A percentile compares a stretch with the other conserved stretches of the same genome.
These are phyloP conservation scores for Drosophila kikkawai DNA, from an alignment of 1,140 invertebrate species.

Conservation along the genomic window DNA sequence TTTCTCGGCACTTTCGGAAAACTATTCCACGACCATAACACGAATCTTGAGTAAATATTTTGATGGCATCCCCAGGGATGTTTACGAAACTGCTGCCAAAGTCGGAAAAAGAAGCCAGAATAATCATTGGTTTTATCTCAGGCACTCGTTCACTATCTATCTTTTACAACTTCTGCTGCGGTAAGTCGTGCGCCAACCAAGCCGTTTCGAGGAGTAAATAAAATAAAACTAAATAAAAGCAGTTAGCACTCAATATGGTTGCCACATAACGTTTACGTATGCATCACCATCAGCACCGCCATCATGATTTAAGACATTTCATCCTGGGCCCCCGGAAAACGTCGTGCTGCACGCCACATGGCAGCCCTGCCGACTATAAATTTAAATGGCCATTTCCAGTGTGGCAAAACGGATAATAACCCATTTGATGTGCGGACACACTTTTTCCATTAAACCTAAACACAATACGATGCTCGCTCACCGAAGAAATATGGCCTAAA, in stretches of 20 bases:
- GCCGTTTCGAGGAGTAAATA: slow-evolving; percentile 13
- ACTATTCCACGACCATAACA: slow-evolving; percentile 14
- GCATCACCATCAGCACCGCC: slow-evolving; percentile 13
- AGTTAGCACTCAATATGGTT: slow-evolving; percentile 24
- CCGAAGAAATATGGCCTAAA: slow-evolving; percentile 39
- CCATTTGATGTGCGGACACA: slow-evolving; percentile 47
- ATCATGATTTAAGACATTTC: slow-evolving; percentile 27
- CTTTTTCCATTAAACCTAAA: slow-evolving; percentile 50
- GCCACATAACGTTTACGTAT: slow-evolving; percentile 28
- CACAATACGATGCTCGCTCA: slow-evolving; percentile 47
- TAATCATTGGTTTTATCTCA: slow-evolving; percentile 26
- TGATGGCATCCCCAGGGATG: slow-evolving; percentile 13
- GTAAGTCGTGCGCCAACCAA: slow-evolving; percentile 9
- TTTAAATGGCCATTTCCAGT: slow-evolving; percentile 50
- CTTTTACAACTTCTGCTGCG: slow-evolving; percentile 11
- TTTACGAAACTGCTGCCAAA: slow-evolving; percentile 11
- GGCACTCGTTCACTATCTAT: slow-evolving; percentile 15
- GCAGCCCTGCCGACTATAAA: slow-evolving; percentile 29
- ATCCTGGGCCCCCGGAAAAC: slow-evolving; percentile 16
- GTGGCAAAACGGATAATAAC: slow-evolving; percentile 52
- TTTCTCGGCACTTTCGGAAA: not conserved
- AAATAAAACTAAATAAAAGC: slow-evolving; percentile 27
- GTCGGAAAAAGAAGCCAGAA: slow-evolving; percentile 17
- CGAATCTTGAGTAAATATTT: slow-evolving; percentile 26
- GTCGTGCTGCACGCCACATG: slow-evolving; percentile 39